Conservation (phyloP, 2,888 invertebrate genomes). For the Oxycera nigricornis region DNA sequence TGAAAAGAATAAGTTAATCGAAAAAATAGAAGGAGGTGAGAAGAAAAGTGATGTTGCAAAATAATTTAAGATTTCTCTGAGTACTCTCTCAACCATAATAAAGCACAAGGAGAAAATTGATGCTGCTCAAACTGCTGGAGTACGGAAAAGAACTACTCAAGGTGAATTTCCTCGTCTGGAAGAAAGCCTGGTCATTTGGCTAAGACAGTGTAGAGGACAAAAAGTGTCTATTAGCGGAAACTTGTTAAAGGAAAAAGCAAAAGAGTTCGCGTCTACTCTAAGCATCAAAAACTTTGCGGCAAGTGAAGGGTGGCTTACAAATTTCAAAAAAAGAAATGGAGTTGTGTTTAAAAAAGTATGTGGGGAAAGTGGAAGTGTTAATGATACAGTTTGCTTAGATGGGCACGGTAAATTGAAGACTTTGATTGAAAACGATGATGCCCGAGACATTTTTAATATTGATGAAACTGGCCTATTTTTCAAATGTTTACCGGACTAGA, state of each 20-base stretch:
- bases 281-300: slow-evolving; percentile 35
- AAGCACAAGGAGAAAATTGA: slow-evolving; percentile 1
- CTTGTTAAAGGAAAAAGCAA: slow-evolving; percentile 39
- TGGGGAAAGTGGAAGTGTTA: slow-evolving; percentile 27
- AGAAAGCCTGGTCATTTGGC: slow-evolving; percentile 29
- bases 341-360: slow-evolving; percentile 41
- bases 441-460: not conserved
- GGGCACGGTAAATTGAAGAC: slow-evolving; percentile 5
- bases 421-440: slow-evolving; percentile 28
- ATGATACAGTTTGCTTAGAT: not conserved
- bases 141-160: not conserved
- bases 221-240: slow-evolving; percentile 38
- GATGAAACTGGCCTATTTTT: slow-evolving; percentile 15
- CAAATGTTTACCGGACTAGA: not conserved
- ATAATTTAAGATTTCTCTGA: not conserved
- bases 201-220: slow-evolving; percentile 37
- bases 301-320: slow-evolving; percentile 37
- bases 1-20: not conserved
- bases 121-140: not conserved
- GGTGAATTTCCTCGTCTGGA: slow-evolving; percentile 32
- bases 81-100: not conserved
- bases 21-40: not conserved
- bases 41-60: not conserved
- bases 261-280: slow-evolving; percentile 20
- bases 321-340: slow-evolving; percentile 39